Base-by-base conservation (phyloP, 1,140 invertebrate species). In the Gryon sp. region DNA sequence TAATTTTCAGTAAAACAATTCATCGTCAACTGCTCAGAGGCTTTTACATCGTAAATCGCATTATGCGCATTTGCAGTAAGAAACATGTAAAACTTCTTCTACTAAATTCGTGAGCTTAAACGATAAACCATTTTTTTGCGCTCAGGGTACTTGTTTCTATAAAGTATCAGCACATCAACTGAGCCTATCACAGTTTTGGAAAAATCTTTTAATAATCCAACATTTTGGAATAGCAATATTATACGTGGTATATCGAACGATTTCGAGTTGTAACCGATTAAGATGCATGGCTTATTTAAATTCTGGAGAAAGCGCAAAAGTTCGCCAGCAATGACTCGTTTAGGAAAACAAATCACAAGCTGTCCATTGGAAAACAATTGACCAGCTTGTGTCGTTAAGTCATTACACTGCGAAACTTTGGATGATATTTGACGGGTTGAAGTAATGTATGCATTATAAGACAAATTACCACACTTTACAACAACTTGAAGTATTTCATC, bases 121-220 rank as follows among this genome's bases (percentile, higher is more conserved):
- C 8, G 43, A 46, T 12, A 32, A 53, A n/a, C 32, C 20, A 24
- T 16, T 34, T 12, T 55, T 18, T 40, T 45, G 11, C 46, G 46
- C 3, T 66, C 38, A 4, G 62, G 48, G 53, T 43, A 66, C 26
- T 66, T 66, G 8, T 18, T 15, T 24, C 32, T 8, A 36, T 40
- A 53, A 8, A 66, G 20, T 45, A 9, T 0, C 14, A 53, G 26
- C 7, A 38, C 53, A 34, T 65, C 48, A 2, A 18, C 40, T 2
- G 46, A 53, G 0, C 60, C 60, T 2, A 26, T 9, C 2, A 63
- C 46, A 63, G 38, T 19, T 9, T 22, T 20, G 24, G n/a, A 3
- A 48, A 65, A 65, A 4, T 65, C 46, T 20, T 53, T 12, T 32
- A 65, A 45, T 16, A 65, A 65, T 8, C 24, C 22, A n/a, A 45